Conservation (phyloP, 2,888 invertebrate species). For the Achlya flavicornis region DNA sequence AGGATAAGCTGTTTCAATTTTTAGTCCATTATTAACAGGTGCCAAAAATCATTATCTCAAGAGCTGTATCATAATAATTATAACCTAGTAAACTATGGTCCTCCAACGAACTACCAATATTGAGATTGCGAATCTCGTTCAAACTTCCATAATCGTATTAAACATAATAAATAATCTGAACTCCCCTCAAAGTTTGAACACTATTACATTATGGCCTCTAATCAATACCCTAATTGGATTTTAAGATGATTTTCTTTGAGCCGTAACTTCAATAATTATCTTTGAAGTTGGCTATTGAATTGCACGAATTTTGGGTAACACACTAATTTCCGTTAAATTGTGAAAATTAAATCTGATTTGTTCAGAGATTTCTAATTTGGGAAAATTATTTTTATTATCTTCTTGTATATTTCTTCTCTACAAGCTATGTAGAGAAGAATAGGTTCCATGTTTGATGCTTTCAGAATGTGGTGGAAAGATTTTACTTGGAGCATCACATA, state of each 20-base stretch:
- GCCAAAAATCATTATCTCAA: no score
- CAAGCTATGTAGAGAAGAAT: no score
- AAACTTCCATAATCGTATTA: background rate
- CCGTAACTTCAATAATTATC: conserved; percentile 49
- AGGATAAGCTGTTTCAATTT: no score
- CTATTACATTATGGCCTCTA: conserved; percentile 41
- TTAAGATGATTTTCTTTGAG: conserved; percentile 50
- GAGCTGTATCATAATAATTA: background rate
- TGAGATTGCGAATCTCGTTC: background rate
- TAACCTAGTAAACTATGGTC: background rate
- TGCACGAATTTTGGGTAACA: conserved; percentile 37
- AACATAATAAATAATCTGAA: conserved; percentile 1
- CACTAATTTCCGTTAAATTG: conserved; percentile 37
- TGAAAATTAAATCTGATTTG: background rate
- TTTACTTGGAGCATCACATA: no score
- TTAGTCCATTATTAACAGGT: no score
- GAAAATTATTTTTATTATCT: background rate
- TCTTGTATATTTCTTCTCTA: background rate
- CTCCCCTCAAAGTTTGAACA: conserved; percentile 8
- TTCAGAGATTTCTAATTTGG: background rate
- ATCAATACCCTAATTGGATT: conserved; percentile 51
- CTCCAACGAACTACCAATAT: background rate
- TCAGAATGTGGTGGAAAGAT: no score
- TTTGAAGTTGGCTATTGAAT: conserved; percentile 36
- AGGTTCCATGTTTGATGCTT: no score